Evolutionary conservation across 2,888 invertebrate species (phyloP), one percentile per base, ranked within the genome.

Genomic region (Hermaeophaga mercurialis): DNA sequence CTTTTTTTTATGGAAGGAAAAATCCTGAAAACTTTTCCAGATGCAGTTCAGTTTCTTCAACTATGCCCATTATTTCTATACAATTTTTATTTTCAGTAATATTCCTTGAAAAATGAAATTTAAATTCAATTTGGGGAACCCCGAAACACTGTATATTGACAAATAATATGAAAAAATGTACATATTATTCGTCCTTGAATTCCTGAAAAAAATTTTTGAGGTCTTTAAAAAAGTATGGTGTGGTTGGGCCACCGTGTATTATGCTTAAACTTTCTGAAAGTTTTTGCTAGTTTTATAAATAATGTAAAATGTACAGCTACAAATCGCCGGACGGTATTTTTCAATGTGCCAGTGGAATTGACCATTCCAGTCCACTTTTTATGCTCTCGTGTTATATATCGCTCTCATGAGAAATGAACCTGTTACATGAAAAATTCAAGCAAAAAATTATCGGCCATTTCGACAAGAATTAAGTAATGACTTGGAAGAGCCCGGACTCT

Each of bases 251-350:
- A 19, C 52, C 52, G n/a, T 52, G 52, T 52, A 43, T 6, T 12
- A 59, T 65, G 62, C 65, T 68, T 66, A 64, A 62, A 64, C 61
- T 64, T 62, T 55, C 46, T 39, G 49, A 50, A 46, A 28, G 52
- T 64, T 67, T 62, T 65, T 62, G 47, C 59, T 52, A 38, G 46
- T 59, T 59, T 59, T 62, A 64, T 64, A 58, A 64, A 64, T 64
- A 61, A 64, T 64, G 61, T 58, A 62, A 60, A 52, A 43, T 44
- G 43, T 52, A 52, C 50, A 41, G 50, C 50, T 57, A 62, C 58
- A 65, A 63, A 65, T 63, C 60, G 65, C 52, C 61, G 43, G 58
- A 17, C 41, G 59, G 63, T 62, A 64, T 63, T 61, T 62, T 52
- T 62, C 58, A 62, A 58, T 54, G 59, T 56, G 53, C 59, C 57